Conservation (phyloP, 30 jellyfish, hydroid and myxozoan species). For the Nemopilema nomurai region DNA sequence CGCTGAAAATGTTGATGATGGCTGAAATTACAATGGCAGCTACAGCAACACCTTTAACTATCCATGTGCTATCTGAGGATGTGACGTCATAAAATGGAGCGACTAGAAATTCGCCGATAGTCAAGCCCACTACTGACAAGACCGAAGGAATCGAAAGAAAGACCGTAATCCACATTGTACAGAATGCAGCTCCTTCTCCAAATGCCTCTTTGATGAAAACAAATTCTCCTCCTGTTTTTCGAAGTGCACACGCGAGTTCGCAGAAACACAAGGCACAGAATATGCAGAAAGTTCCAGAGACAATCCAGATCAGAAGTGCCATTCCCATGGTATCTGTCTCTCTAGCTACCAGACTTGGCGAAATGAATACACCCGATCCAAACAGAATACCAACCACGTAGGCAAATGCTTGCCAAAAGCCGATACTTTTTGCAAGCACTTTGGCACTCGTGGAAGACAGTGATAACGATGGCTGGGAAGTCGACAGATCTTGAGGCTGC, state of each 20-base stretch:
- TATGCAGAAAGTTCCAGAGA: constrained; percentile 8
- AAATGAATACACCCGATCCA: constrained; percentile 54
- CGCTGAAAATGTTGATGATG: constrained; percentile 8
- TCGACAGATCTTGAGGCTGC: neutral
- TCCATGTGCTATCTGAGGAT: constrained; percentile 25
- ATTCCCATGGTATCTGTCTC: constrained; percentile 54
- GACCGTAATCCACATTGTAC: constrained; percentile 26
- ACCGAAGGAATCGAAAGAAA: constrained; percentile 31
- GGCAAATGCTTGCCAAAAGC: constrained; percentile 47
- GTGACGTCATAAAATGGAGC: constrained; percentile 33
- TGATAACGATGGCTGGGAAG: neutral
- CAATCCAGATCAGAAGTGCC: constrained; percentile 43
- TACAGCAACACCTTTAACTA: constrained; percentile 11
- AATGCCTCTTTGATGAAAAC: constrained; percentile 34
- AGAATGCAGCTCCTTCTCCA: constrained; percentile 51
- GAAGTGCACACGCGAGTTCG: constrained; percentile 42
- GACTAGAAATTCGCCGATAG: constrained; percentile 23
- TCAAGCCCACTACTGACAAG: constrained; percentile 8
- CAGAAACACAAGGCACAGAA: constrained; percentile 63
- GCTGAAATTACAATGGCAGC: neutral
- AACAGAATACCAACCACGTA: constrained; percentile 45
- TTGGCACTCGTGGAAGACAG: constrained; percentile 27
- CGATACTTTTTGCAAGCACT: constrained; percentile 31
- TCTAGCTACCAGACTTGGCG: constrained; percentile 60
- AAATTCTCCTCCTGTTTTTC: constrained; percentile 58